These are phyloP conservation scores for Caenorhabditis sinica DNA, from an alignment of 2,888 invertebrate genomes.

Conservation along the genomic window DNA sequence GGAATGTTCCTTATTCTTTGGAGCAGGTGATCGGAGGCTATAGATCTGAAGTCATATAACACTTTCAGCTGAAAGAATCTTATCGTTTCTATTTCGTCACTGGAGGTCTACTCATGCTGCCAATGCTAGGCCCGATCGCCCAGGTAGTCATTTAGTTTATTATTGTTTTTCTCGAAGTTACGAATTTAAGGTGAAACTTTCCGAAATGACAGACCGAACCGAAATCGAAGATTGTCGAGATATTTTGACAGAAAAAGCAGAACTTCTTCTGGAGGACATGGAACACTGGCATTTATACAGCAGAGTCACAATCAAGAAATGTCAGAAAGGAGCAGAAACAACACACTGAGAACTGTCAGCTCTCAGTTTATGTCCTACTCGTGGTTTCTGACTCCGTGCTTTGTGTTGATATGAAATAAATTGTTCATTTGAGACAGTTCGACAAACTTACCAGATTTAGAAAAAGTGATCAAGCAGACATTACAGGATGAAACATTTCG, in stretches of 20 bases:
- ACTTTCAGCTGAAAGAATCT: conserved; percentile 61
- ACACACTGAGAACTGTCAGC: neutral
- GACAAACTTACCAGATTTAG: too few relatives aligned
- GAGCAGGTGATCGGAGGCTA: conserved; percentile 45
- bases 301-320: conserved; percentile 22
- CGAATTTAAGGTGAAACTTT: conserved; percentile 37
- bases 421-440: too few relatives aligned
- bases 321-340: conserved; percentile 2
- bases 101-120: conserved; percentile 52
- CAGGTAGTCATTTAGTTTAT: conserved; percentile 12
- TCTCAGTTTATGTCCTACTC: neutral
- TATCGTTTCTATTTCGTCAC: conserved; percentile 51
- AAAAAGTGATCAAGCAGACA: neutral
- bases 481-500: neutral
- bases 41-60: neutral
- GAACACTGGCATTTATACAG: conserved; percentile 49
- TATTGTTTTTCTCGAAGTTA: neutral
- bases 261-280: conserved; percentile 50
- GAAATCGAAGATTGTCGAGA: conserved; percentile 34
- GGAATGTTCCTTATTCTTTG: conserved; percentile 61
- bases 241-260: conserved; percentile 54
- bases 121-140: conserved; percentile 53
- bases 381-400: neutral
- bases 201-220: conserved; percentile 18
- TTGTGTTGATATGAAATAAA: neutral